phyloP scores from a whole-genome alignment of 2,113 vertebrate species.

The Etheostoma spectabile region DNA sequence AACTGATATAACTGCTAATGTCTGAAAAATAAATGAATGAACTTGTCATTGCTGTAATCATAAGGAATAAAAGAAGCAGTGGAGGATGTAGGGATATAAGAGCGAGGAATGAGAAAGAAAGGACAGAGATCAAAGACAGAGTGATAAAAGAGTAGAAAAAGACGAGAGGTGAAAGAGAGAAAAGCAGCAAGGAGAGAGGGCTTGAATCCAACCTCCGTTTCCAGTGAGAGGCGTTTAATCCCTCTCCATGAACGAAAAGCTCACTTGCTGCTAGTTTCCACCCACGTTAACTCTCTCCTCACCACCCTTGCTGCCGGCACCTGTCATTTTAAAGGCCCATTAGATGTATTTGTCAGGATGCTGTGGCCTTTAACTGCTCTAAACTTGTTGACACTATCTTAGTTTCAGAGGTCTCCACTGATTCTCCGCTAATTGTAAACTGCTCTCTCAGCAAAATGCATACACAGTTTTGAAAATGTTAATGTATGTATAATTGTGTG shows the following conservation, averaged over 20 bases:
- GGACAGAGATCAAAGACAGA: constrained; percentile 22
- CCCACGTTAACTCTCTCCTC: constrained; percentile 34
- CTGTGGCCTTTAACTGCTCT: constrained; percentile 18
- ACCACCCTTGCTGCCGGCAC: neutral
- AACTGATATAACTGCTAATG: neutral
- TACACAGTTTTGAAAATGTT: neutral
- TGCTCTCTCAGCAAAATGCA: neutral
- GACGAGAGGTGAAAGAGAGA: constrained; percentile 27
- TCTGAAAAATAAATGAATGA: constrained; percentile 10
- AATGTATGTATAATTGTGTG: neutral
- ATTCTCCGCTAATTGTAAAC: neutral
- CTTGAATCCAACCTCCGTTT: constrained; percentile 38
- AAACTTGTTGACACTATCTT: neutral
- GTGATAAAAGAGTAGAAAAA: constrained; percentile 26
- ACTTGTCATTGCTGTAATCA: neutral
- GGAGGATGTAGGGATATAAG: constrained; percentile 7
- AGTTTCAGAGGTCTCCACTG: neutral
- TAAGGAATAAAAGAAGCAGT: constrained; percentile 3
- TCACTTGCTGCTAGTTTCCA: constrained; percentile 51
- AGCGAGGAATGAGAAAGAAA: constrained; percentile 4
- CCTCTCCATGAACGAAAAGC: constrained; percentile 40
- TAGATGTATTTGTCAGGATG: constrained; percentile 4
- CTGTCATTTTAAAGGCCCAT: constrained; percentile 15
- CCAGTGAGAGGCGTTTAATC: constrained; percentile 59
- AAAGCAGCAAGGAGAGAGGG: constrained; percentile 24